Conservation (phyloP, 2,797 vertebrate species). For the Petrocephalus sullivani region DNA sequence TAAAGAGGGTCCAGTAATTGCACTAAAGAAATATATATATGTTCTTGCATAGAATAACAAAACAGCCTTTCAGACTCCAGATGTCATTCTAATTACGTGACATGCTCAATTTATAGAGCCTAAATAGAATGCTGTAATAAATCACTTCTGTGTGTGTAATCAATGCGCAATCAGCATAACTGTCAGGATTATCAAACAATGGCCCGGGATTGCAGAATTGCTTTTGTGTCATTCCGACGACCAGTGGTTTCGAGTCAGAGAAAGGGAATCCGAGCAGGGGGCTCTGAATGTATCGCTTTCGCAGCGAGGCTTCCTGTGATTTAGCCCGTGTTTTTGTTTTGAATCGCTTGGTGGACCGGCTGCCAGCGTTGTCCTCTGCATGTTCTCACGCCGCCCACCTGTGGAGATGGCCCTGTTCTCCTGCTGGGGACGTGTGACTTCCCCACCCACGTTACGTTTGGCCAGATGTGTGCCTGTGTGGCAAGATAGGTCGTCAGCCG, state of each 20-base stretch:
- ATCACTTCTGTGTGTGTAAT: background rate
- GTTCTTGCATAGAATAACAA: background rate
- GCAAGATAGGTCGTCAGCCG: background rate
- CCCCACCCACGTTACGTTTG: background rate
- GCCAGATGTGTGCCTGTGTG: background rate
- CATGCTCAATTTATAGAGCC: background rate
- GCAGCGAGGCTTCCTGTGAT: background rate
- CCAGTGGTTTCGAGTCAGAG: background rate
- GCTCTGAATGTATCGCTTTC: background rate
- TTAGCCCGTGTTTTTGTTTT: background rate
- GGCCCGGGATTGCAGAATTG: background rate
- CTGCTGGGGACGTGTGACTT: background rate
- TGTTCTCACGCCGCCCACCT: background rate
- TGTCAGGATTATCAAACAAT: background rate
- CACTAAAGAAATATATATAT: background rate
- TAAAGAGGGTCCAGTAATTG: background rate
- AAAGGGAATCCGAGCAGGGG: background rate
- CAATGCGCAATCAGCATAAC: background rate
- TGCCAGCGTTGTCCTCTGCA: background rate
- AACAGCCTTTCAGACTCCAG: background rate
- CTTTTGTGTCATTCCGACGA: background rate
- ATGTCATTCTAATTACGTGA: conserved; percentile 9
- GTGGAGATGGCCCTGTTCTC: background rate
- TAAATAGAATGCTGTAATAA: conserved; percentile 18
- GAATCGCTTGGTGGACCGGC: background rate